Percentiles rank a stretch among this genome's conserved stretches.
Conservation (phyloP, 2,113 vertebrate species). For the Leucosticte australis region DNA sequence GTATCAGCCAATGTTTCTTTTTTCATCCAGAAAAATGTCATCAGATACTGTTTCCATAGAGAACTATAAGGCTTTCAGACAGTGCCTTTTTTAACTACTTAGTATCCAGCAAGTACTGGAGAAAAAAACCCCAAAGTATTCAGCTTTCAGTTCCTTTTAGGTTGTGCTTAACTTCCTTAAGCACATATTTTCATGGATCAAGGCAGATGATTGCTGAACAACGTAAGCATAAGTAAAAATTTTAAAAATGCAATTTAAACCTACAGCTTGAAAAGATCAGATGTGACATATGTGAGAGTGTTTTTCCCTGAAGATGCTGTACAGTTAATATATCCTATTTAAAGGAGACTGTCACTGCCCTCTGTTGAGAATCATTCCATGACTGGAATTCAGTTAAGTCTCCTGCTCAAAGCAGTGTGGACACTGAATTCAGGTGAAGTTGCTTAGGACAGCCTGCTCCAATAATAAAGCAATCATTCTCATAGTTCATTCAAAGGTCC, state of each 20-base stretch:
- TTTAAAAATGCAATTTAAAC: neutral
- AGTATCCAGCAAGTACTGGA: neutral
- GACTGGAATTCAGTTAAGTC: neutral
- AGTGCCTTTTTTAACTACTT: neutral
- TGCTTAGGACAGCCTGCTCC: neutral
- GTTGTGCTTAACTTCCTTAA: neutral
- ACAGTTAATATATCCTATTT: neutral
- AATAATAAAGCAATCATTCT: neutral
- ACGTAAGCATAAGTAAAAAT: neutral
- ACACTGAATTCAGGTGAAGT: neutral
- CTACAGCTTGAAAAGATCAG: neutral
- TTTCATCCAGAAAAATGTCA: neutral
- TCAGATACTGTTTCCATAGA: constrained; percentile 26
- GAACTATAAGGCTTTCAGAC: neutral
- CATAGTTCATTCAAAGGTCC: neutral
- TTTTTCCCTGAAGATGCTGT: neutral
- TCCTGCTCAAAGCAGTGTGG: neutral
- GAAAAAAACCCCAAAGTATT: neutral
- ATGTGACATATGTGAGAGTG: neutral
- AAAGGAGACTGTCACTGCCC: neutral
- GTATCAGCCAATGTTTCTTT: neutral
- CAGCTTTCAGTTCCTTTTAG: neutral
- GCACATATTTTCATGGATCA: neutral
- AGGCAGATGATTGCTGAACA: neutral
- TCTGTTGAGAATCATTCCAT: neutral